These are phyloP conservation scores for Gorsachius magnificus DNA, from an alignment of 2,797 vertebrate genomes.

Conservation along the genomic window DNA sequence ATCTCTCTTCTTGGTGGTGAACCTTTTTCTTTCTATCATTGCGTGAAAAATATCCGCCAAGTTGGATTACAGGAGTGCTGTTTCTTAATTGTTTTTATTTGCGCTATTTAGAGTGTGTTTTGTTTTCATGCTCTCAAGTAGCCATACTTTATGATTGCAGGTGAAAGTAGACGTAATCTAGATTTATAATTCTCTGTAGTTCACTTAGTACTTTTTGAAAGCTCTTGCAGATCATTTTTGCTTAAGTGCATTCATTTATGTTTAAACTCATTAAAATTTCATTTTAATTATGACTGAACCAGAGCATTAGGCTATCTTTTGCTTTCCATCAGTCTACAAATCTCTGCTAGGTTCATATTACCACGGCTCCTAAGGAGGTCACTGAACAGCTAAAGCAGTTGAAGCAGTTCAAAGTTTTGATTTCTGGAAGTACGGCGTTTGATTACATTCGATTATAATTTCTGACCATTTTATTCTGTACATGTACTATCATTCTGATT, in stretches of 20 bases:
- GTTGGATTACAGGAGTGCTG: not conserved
- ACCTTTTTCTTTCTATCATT: not conserved
- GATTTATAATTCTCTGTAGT: not conserved
- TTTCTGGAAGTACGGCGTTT: constrained; percentile 19
- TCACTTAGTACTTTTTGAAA: constrained; percentile 2
- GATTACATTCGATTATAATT: constrained; percentile 47
- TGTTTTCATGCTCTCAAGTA: not conserved
- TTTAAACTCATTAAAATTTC: constrained; percentile 36
- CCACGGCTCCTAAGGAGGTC: not conserved
- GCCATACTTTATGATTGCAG: not conserved
- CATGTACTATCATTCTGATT: constrained; percentile 14
- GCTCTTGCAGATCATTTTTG: not conserved
- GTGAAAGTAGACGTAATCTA: not conserved
- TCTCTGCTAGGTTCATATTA: constrained; percentile 10
- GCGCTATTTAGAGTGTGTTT: not conserved
- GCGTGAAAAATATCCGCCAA: not conserved
- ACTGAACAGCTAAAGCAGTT: constrained; percentile 5
- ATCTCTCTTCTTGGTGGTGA: not conserved
- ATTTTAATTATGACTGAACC: constrained; percentile 20
- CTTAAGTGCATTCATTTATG: not conserved
- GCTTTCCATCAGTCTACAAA: not conserved
- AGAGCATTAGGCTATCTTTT: constrained; percentile 17
- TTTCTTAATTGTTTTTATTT: constrained; percentile 19
- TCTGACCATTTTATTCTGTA: constrained; percentile 41
- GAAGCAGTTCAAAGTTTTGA: constrained; percentile 9